Evolutionary conservation across 2,113 vertebrate species (phyloP), one percentile per base, ranked within the genome.

Genomic region (Microtus richardsoni): DNA sequence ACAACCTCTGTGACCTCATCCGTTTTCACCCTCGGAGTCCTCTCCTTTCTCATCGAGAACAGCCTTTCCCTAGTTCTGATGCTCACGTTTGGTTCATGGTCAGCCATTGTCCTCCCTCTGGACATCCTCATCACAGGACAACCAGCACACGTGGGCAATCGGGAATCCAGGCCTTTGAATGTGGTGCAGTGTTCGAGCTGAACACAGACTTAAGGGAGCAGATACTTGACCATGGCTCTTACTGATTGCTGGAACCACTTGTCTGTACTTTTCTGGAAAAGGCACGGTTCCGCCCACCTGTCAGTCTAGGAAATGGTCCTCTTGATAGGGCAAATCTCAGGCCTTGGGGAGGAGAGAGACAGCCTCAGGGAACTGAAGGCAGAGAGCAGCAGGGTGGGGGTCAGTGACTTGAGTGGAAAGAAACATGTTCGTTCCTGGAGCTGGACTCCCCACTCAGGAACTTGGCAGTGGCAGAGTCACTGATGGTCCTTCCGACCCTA

Each of bases 331-430:
- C 36, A 82, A 26, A 10, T 1, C 54, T 26, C 39, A 39, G 70
- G 11, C n/a, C 24, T 7, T 89, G 24, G 54, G 39, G 10, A 44
- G 49, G n/a, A 62, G 22, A 44, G 44, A 3, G 1, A 3, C 66
- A 10, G 30, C 33, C 0, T 1, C n/a, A 47, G 88, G 28, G 70
- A 26, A 30, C 39, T 2, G 4, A 41, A 44, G 54, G 54, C 54
- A 5, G 54, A 5, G 54, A 54, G 62, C 28, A 13, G 28, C 4
- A 5, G 30, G 30, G 1, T 68, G 13, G 4, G 66, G 30, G 12
- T 5, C 0, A 0, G 60, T 47, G 14, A n/a, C 17, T 7, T 77
- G 73, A 14, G 17, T 24, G 73, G 73, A 44, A 9, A 39, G 54
- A 41, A 8, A 52, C 47, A 21, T 4, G 26, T 64, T 60, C 14